Percentiles rank a stretch among this genome's conserved stretches.
phyloP scores from a whole-genome alignment of 2,113 vertebrate species.

The Callipepla californica region DNA sequence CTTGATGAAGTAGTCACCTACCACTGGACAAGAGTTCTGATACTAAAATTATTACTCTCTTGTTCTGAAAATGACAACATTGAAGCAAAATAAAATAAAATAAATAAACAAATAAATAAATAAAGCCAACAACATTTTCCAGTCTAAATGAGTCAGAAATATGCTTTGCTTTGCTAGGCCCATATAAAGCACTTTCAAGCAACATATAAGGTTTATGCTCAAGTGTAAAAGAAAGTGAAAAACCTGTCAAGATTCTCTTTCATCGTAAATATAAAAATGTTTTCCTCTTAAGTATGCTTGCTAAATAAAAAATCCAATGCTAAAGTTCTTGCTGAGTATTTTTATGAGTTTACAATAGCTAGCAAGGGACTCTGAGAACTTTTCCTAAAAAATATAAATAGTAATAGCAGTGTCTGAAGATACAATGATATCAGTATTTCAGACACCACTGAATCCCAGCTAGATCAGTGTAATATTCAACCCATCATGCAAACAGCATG shows the following conservation, averaged over 20 bases:
- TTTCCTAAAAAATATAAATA: neutral
- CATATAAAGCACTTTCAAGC: neutral
- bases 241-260: neutral
- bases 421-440: neutral
- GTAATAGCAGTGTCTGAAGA: neutral
- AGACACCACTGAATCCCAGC: neutral
- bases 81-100: neutral
- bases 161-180: neutral
- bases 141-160: neutral
- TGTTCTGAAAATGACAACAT: neutral
- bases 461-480: neutral
- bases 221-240: neutral
- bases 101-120: neutral
- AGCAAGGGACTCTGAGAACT: neutral
- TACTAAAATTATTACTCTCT: neutral
- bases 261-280: neutral
- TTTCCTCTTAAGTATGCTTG: neutral
- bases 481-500: neutral
- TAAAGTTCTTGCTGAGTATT: neutral
- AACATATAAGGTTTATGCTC: neutral
- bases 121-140: neutral
- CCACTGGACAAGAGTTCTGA: neutral
- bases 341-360: neutral
- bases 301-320: neutral
- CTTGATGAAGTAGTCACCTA: neutral